A percentile compares a stretch with the other conserved stretches of the same genome.
Conservation (phyloP, 2,113 vertebrate genomes). For the Nannobrachium achirus region DNA sequence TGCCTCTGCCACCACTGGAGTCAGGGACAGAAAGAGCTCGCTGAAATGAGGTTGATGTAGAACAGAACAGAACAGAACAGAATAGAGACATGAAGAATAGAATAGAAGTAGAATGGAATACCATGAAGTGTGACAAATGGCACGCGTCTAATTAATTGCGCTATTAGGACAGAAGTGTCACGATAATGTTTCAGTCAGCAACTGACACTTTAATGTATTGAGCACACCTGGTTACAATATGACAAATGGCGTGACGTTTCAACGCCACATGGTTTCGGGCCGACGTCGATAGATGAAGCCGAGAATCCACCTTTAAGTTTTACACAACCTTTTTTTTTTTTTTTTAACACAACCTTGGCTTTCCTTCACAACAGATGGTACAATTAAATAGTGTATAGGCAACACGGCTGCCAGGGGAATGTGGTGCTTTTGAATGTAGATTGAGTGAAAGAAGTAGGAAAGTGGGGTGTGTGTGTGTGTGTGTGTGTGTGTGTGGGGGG, state of each 20-base stretch:
- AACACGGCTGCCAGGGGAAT: constrained; percentile 28
- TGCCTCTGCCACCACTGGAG: not conserved
- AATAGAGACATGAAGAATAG: not conserved
- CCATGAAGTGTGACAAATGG: no score
- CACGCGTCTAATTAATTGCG: no score
- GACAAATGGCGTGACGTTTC: constrained; percentile 35
- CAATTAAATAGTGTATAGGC: constrained; percentile 54
- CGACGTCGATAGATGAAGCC: constrained; percentile 28
- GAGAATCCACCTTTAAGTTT: constrained; percentile 46
- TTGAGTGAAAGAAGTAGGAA: constrained; percentile 13
- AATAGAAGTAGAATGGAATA: not conserved
- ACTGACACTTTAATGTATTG: not conserved
- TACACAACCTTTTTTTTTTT: constrained; percentile 79
- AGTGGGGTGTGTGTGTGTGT: no score
- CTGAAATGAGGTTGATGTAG: not conserved
- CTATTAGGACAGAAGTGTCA: not conserved
- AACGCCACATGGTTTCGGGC: constrained; percentile 41
- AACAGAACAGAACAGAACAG: not conserved
- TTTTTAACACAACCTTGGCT: constrained; percentile 75
- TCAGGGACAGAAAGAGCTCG: not conserved
- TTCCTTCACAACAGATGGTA: constrained; percentile 69
- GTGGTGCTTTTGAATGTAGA: constrained; percentile 34
- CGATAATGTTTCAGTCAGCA: not conserved
- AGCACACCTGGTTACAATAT: constrained; percentile 13
- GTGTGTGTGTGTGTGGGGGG: not conserved